These are phyloP conservation scores for Dinocampus coccinellae DNA, from an alignment of 2,888 invertebrate genomes.

Conservation along the genomic window DNA sequence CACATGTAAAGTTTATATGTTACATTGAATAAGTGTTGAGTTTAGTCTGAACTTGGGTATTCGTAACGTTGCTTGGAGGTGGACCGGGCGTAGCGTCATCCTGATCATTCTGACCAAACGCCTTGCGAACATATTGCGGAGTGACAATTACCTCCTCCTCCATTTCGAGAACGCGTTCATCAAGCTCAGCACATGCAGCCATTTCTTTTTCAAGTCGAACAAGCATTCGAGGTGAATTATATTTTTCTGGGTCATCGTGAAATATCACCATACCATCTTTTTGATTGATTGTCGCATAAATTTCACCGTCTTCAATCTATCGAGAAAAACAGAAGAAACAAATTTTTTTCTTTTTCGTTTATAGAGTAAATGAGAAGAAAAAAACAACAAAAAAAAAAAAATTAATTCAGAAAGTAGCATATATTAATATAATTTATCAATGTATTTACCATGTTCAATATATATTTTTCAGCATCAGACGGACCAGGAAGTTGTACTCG, in stretches of 20 bases:
- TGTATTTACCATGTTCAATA: slow-evolving; percentile 89
- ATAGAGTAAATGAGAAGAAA: too few relatives aligned
- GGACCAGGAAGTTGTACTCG: slow-evolving; percentile 89
- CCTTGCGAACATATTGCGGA: slow-evolving; percentile 80
- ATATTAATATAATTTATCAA: background rate
- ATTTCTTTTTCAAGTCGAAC: slow-evolving; percentile 88
- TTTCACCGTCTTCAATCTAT: slow-evolving; percentile 96
- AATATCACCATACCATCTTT: slow-evolving; percentile 99
- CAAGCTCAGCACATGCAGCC: slow-evolving; percentile 87
- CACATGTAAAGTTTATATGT: slow-evolving; percentile 58
- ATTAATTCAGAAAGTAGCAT: background rate
- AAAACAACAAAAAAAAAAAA: background rate
- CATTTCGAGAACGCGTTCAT: slow-evolving; percentile 91
- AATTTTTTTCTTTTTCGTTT: too few relatives aligned
- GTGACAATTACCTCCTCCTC: slow-evolving; percentile 95
- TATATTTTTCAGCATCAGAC: slow-evolving; percentile 91
- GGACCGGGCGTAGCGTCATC: slow-evolving; percentile 64
- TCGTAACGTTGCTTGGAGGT: slow-evolving; percentile 61
- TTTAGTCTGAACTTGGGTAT: slow-evolving; percentile 64
- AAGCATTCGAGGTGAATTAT: slow-evolving; percentile 90
- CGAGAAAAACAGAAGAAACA: too few relatives aligned
- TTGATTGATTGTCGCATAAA: slow-evolving; percentile 96
- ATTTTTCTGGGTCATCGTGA: slow-evolving; percentile 95
- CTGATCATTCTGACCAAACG: slow-evolving; percentile 68
- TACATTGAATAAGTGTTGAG: slow-evolving; percentile 68